These are phyloP conservation scores for Trachops cirrhosus DNA, from an alignment of 2,797 vertebrate genomes.

Conservation along the genomic window DNA sequence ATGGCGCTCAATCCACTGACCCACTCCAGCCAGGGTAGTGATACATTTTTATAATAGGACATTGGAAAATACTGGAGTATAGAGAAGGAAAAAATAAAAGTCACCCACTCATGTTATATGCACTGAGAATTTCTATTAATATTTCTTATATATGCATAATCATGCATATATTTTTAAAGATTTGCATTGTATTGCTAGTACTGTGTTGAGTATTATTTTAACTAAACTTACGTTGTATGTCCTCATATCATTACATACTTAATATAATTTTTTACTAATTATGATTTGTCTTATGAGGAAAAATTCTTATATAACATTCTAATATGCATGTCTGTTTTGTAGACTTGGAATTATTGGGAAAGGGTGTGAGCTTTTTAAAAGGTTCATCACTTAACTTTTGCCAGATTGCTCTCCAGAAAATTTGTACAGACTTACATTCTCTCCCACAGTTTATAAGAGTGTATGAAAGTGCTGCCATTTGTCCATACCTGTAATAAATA, in stretches of 20 bases:
- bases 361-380: not conserved
- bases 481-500: not conserved
- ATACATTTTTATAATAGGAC: not conserved
- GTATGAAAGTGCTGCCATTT: not conserved
- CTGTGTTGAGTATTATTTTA: not conserved
- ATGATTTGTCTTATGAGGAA: not conserved
- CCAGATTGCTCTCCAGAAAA: not conserved
- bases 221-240: not conserved
- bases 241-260: not conserved
- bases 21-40: not conserved
- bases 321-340: not conserved
- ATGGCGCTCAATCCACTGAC: not conserved
- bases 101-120: not conserved
- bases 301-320: not conserved
- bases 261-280: not conserved
- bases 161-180: not conserved
- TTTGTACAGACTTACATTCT: not conserved
- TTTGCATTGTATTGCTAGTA: not conserved
- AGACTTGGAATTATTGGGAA: constrained; percentile 4
- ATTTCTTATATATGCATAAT: not conserved
- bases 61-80: not conserved
- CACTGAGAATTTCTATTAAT: constrained; percentile 2
- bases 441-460: not conserved
- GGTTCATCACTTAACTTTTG: constrained; percentile 1
- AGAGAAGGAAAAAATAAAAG: constrained; percentile 9